Evolutionary conservation across 2,113 vertebrate genomes (phyloP), one percentile per base, ranked within the genome.

Genomic region (Nansenia antarctica): DNA sequence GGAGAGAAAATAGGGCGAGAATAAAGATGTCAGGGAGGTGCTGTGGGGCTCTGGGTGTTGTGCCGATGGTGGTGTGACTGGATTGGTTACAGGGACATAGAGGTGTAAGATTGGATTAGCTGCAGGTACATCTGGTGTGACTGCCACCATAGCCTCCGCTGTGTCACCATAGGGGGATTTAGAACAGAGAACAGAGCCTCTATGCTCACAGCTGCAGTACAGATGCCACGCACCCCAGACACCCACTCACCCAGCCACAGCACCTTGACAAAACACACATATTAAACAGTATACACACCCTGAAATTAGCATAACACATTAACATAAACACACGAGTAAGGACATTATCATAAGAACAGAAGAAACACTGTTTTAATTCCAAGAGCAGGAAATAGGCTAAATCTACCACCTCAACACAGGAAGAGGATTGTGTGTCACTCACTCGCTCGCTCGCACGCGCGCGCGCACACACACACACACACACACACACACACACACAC

Each of bases 111-210:
- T 77, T 62, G 86, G 86, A 90, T 88, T 87, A 90, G 76, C 80
- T 82, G 77, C 81, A 87, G 83, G 78, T 88, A 77, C 73, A 77
- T 88, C 80, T 85, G 88, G 86, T 88, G 86, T 87, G 84, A 90
- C 86, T 42, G 58, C 35, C 29, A 79, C 78, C 70, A 76, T 37
- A 20, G 78, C 67, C 62, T 61, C 78, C 32, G 65, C 83, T 86
- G 85, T 85, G 77, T 88, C 81, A 77, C 57, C 85, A 74, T 65
- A 37, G 27, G 55, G 29, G 78, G 88, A 81, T 88, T 88, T 82
- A 72, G 54, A 34, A 77, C 53, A 59, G 61, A 39, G 60, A 73
- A 34, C 54, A 62, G 66, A 57, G 32, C 15, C 52, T 42, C 60
- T 55, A n/a, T n/a, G n/a, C n/a, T n/a, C n/a, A n/a, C n/a, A n/a